A percentile compares a stretch with the other conserved stretches of the same genome.
Conservation (phyloP, 1,140 invertebrate species). For the Nymphalis io region DNA sequence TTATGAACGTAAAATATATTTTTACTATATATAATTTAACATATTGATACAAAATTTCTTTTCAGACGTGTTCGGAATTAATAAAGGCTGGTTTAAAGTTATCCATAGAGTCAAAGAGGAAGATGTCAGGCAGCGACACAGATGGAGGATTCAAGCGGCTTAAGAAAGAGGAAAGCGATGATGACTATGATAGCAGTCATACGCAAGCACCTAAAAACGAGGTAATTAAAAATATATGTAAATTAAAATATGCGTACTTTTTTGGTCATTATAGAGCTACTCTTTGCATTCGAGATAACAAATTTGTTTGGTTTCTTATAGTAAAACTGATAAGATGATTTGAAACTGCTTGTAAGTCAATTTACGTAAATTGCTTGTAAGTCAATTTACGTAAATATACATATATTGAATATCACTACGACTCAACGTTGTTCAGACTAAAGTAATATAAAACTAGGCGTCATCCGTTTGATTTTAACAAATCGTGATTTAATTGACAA, state of each 20-base stretch:
- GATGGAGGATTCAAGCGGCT: conserved; percentile 82
- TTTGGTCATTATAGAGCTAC: no score
- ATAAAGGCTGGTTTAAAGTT: conserved; percentile 95
- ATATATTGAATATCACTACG: no score
- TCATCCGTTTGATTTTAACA: no score
- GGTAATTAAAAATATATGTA: conserved; percentile 41
- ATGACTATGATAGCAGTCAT: conserved; percentile 83
- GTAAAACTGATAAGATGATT: no score
- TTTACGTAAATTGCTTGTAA: no score
- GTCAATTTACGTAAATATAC: no score
- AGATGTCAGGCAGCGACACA: conserved; percentile 84
- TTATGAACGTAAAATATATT: neutral
- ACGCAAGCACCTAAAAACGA: conserved; percentile 70
- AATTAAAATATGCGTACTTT: neutral
- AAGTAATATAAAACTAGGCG: no score
- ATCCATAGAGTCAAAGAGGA: conserved; percentile 93
- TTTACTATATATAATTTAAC: neutral
- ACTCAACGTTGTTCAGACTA: no score
- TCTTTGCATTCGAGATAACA: no score
- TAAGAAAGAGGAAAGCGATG: conserved; percentile 85
- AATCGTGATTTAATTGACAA: neutral
- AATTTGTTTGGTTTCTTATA: no score
- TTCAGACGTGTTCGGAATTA: conserved; percentile 91
- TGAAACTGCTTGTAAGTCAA: no score
- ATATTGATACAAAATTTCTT: conserved; percentile 27